Evolutionary conservation across 1,140 invertebrate species (phyloP).

Genomic region (Cheumatopsyche charites): DNA sequence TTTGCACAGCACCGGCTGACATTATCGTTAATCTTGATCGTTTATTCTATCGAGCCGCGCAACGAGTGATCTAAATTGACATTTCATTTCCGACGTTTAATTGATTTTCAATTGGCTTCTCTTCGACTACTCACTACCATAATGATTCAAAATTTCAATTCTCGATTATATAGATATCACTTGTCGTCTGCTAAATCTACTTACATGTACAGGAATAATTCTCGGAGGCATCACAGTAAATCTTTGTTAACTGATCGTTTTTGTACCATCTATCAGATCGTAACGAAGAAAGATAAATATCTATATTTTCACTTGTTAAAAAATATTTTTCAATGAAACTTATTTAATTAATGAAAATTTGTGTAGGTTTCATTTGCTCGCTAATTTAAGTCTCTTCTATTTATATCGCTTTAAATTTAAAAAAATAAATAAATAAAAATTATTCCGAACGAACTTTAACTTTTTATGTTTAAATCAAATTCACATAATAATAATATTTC

Average conservation of each 20-base stretch:
- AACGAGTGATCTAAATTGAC: slow-evolving; percentile 38
- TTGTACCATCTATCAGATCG: too few species aligned
- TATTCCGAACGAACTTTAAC: too few species aligned
- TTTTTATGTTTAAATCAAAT: too few species aligned
- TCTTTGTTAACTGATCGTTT: not conserved
- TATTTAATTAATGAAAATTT: too few species aligned
- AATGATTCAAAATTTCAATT: slow-evolving; percentile 19
- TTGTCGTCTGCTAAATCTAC: not conserved
- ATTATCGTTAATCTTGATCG: slow-evolving; percentile 30
- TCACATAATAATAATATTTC: too few species aligned
- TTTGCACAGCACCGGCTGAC: slow-evolving; percentile 7
- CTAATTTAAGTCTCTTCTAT: too few species aligned
- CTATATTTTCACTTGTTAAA: too few species aligned
- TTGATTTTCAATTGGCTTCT: slow-evolving; percentile 43
- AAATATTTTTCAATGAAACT: too few species aligned
- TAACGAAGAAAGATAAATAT: too few species aligned
- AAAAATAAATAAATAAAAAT: too few species aligned
- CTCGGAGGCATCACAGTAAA: not conserved
- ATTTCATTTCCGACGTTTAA: slow-evolving; percentile 46
- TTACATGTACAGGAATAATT: not conserved
- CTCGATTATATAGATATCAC: slow-evolving; percentile 22
- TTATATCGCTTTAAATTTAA: too few species aligned
- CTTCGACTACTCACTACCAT: not conserved
- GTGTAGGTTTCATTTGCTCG: too few species aligned
- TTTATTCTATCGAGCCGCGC: slow-evolving; percentile 15